Conservation (phyloP, 2,888 invertebrate genomes). For the Ectropis crepuscularia region DNA sequence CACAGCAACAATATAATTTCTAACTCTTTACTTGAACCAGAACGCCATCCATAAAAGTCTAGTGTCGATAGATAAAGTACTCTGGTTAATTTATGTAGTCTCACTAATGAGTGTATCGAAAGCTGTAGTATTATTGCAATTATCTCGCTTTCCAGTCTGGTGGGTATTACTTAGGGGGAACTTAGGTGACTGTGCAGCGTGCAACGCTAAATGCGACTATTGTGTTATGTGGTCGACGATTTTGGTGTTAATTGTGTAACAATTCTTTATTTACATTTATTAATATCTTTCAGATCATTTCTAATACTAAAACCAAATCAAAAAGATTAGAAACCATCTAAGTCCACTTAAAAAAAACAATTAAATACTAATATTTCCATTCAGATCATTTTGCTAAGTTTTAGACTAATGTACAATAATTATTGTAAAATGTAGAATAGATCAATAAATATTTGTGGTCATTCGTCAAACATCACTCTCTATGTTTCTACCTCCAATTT, state of each 20-base stretch:
- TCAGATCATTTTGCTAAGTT: too few species aligned
- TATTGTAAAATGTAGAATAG: too few species aligned
- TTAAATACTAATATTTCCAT: too few species aligned
- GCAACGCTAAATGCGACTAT: slow-evolving; percentile 1
- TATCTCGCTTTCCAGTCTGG: slow-evolving; percentile 61
- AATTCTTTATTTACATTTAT: background rate
- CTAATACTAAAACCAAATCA: too few species aligned
- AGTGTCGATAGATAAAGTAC: slow-evolving; percentile 33
- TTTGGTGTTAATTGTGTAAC: background rate
- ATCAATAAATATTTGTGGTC: too few species aligned
- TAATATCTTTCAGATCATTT: background rate
- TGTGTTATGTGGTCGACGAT: background rate
- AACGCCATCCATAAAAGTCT: background rate
- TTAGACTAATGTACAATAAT: too few species aligned
- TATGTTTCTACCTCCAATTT: too few species aligned
- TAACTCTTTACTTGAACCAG: background rate
- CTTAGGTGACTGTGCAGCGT: slow-evolving; percentile 7
- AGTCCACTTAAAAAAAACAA: too few species aligned
- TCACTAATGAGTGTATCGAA: slow-evolving; percentile 45
- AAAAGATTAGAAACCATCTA: too few species aligned
- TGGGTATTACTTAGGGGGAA: slow-evolving; percentile 42
- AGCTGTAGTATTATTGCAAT: slow-evolving; percentile 47
- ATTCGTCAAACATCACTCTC: too few species aligned
- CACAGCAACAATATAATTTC: background rate
- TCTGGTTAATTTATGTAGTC: slow-evolving; percentile 18